A percentile compares a stretch with the other conserved stretches of the same genome.
Evolutionary conservation across 2,113 vertebrate species (phyloP).

Genomic region (Dromiciops gliroides): DNA sequence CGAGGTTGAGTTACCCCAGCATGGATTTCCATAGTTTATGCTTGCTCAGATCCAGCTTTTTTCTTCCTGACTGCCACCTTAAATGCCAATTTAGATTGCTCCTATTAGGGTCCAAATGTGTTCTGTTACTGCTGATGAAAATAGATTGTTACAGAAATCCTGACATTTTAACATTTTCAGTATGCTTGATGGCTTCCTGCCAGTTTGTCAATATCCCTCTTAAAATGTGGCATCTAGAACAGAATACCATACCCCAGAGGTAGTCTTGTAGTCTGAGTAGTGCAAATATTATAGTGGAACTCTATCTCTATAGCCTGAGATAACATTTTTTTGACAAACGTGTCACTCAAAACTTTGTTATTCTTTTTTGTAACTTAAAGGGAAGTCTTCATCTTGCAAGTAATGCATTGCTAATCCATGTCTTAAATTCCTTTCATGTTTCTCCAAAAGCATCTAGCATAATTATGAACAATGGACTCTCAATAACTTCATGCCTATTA

Average conservation of each 20-base stretch:
- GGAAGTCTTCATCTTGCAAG: background rate
- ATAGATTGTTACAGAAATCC: background rate
- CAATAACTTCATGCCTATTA: background rate
- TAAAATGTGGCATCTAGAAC: background rate
- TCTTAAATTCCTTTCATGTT: background rate
- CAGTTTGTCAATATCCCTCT: background rate
- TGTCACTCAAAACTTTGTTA: background rate
- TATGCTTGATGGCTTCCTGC: background rate
- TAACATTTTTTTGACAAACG: background rate
- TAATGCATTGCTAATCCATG: background rate
- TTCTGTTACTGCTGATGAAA: background rate
- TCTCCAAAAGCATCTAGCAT: background rate
- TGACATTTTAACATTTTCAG: background rate
- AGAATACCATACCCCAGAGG: background rate
- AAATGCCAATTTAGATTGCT: background rate
- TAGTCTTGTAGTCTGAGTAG: background rate
- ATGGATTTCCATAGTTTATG: background rate
- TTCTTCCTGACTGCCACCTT: background rate
- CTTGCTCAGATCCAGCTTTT: background rate
- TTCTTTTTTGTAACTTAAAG: background rate
- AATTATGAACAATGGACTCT: background rate
- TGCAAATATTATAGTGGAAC: background rate
- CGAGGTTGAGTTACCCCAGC: background rate
- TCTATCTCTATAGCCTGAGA: background rate
- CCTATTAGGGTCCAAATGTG: background rate